Conservation (phyloP, 2,888 invertebrate genomes). For the Thera britannica region DNA sequence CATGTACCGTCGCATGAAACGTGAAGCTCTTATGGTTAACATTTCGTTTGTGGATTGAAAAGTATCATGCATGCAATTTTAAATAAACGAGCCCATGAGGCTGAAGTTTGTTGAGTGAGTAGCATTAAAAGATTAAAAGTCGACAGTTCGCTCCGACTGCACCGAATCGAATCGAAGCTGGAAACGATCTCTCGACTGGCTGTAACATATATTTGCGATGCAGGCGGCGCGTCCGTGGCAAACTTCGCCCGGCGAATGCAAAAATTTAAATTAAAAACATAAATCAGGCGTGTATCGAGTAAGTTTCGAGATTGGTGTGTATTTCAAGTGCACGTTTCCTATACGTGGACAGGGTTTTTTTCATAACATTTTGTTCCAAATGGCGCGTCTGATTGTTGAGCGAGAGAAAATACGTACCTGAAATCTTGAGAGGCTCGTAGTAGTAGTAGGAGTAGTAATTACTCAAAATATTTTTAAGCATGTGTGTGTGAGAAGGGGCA, state of each 20-base stretch:
- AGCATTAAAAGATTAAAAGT: constrained; percentile 85
- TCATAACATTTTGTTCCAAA: constrained; percentile 21
- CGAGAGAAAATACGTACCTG: not conserved
- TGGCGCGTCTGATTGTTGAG: not conserved
- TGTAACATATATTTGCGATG: constrained; percentile 82
- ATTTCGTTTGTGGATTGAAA: constrained; percentile 18
- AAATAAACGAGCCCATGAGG: constrained; percentile 61
- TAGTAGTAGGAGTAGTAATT: no score
- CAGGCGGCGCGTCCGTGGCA: constrained; percentile 79
- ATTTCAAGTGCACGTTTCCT: constrained; percentile 69
- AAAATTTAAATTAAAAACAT: constrained; percentile 86
- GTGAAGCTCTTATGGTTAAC: constrained; percentile 10
- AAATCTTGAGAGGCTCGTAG: no score
- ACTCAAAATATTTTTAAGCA: no score
- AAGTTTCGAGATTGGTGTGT: constrained; percentile 80
- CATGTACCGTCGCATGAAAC: constrained; percentile 5
- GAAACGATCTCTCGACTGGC: constrained; percentile 73
- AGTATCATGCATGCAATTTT: constrained; percentile 40
- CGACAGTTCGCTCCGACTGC: constrained; percentile 76
- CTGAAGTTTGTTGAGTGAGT: constrained; percentile 79
- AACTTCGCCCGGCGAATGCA: constrained; percentile 83
- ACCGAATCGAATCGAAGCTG: constrained; percentile 73
- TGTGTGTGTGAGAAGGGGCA: no score
- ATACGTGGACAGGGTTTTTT: constrained; percentile 32
- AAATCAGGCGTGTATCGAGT: constrained; percentile 84